phyloP scores from a whole-genome alignment of 2,888 invertebrate species.

The Buathra laborator region DNA sequence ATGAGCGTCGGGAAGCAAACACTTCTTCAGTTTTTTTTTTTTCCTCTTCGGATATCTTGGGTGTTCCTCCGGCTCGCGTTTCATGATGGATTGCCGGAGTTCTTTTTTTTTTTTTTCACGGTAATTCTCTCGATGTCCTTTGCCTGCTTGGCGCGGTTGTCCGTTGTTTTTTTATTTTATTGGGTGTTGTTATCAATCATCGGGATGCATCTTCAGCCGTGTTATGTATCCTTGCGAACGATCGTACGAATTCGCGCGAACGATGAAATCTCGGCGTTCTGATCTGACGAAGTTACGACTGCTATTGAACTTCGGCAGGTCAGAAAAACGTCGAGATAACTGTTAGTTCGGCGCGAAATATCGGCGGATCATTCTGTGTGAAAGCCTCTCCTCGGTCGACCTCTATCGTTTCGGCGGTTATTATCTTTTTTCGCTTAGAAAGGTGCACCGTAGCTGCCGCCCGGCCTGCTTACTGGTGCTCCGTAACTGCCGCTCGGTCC shows the following conservation, averaged over 20 bases:
- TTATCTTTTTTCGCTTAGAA: slow-evolving; percentile 83
- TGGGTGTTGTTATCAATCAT: neutral
- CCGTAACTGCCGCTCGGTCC: slow-evolving; percentile 85
- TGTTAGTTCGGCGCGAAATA: neutral
- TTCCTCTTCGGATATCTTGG: slow-evolving; percentile 28
- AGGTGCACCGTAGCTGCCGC: slow-evolving; percentile 91
- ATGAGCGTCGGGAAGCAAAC: slow-evolving; percentile 8
- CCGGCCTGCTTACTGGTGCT: slow-evolving; percentile 86
- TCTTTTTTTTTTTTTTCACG: slow-evolving; percentile 1
- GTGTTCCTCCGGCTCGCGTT: neutral
- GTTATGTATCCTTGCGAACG: slow-evolving; percentile 2
- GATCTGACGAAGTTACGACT: slow-evolving; percentile 75
- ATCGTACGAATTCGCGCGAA: slow-evolving; percentile 1
- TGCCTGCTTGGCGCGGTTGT: neutral
- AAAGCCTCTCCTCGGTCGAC: neutral
- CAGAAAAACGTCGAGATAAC: slow-evolving; percentile 49
- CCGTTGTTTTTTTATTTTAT: neutral
- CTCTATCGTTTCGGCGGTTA: neutral
- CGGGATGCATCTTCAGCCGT: slow-evolving; percentile 26
- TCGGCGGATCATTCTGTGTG: neutral
- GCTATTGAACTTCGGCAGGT: slow-evolving; percentile 72
- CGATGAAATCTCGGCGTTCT: slow-evolving; percentile 32
- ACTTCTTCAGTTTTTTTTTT: slow-evolving; percentile 1
- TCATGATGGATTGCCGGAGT: neutral
- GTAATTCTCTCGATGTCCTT: neutral